Evolutionary conservation across 2,888 invertebrate species (phyloP), one percentile per base, ranked within the genome.

Genomic region (Apeira syringaria): DNA sequence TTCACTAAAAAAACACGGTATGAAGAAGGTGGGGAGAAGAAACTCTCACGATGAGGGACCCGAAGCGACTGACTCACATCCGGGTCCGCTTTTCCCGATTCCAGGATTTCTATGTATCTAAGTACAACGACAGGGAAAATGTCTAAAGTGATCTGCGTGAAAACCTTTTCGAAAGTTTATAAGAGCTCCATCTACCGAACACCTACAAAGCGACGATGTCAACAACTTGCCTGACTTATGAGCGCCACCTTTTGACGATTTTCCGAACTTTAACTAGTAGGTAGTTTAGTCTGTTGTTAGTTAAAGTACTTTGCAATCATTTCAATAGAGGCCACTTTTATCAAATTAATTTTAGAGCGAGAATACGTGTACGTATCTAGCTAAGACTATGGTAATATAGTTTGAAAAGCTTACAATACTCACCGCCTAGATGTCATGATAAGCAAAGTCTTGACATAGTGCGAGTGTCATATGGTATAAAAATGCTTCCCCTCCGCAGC

Each of bases 1-100:
- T 8, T 4, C 15, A 29, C 33, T 29, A 36, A 32, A 13, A 18
- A 31, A 29, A 28, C 38, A 28, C 40, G 32, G 29, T 15, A 29
- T 8, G 15, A 24, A 38, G 32, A 30, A 30, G 34, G 31, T 33
- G 43, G 32, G 39, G 51, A 47, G 61, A 59, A 59, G 75, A 64
- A 80, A 79, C 74, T 71, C 68, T 59, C 82, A 56, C 79, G 62
- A 50, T 65, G 80, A 74, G 67, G 57, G 77, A 74, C 75, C 79
- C 79, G 76, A 75, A 74, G 68, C 83, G 77, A 88, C 88, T 88
- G 85, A 81, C 70, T 69, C 53, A 66, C 67, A 71, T 74, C 82
- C 79, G 73, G 81, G 80, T 74, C 71, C 65, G 70, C 68, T 81
- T 81, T 83, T 74, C 79, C 77, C 73, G 67, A 76, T 72, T 74